phyloP scores from a whole-genome alignment of 2,113 vertebrate genomes.

The Nothoprocta perdicaria region DNA sequence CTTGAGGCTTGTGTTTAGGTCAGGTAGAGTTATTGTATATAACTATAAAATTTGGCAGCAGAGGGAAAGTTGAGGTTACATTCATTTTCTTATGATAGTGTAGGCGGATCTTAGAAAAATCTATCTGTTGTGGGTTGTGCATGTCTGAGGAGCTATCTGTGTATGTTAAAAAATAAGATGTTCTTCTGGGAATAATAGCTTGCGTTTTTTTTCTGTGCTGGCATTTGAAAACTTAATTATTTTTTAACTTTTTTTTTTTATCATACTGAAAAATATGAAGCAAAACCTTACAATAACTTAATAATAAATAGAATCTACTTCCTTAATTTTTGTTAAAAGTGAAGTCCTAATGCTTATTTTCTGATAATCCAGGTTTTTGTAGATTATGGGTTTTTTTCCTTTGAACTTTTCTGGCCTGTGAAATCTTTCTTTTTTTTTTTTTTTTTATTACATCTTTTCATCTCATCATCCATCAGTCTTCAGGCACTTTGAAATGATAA shows the following conservation, averaged over 20 bases:
- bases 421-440: neutral
- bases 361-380: neutral
- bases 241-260: neutral
- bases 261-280: neutral
- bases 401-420: neutral
- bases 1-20: neutral
- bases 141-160: neutral
- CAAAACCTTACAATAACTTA: neutral
- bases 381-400: neutral
- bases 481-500: neutral
- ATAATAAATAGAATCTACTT: neutral
- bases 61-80: neutral
- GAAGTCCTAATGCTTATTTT: neutral
- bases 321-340: neutral
- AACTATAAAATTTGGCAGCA: neutral
- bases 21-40: neutral
- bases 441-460: neutral
- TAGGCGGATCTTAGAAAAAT: neutral
- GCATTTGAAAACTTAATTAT: neutral
- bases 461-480: neutral
- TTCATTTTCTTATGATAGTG: neutral
- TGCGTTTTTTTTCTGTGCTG: neutral
- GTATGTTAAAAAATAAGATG: neutral
- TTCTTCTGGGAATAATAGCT: no score
- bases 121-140: neutral